Base-by-base conservation (phyloP, 1,140 invertebrate genomes). In the Chymomyza costata region DNA sequence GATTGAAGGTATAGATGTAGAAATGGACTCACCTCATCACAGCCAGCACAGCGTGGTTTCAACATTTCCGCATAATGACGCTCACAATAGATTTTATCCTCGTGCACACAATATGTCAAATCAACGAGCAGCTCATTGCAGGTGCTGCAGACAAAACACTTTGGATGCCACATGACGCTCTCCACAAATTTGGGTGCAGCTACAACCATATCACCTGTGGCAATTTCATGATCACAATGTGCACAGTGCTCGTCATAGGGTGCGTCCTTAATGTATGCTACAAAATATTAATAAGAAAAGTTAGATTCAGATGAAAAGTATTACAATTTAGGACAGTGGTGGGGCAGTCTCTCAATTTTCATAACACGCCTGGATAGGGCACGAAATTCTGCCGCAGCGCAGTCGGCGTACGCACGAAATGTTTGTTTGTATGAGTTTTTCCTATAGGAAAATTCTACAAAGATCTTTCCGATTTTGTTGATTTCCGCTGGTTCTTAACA, bases 51-150 rank as follows among this genome's bases (percentile, higher is more conserved):
- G 76, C 96, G 87, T 2, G 96, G 95, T 86, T 97, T 97, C 62
- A 97, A 87, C 74, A 94, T 90, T 86, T 98, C 95, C 10, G 95
- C 95, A 86, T 97, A 98, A 86, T 98, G 96, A 44, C 96, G 89
- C 83, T 97, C 95, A 86, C 96, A 98, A 86, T 93, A 97, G 30
- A 97, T 88, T 43, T 89, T 89, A 50, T 94, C 93, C 54, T 96
- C 93, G 82, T 94, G 90, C 35, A 94, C 91, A 83, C 96, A 98
- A 86, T 98, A 97, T 11, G 94, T 94, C 38, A 98, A 89, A 86
- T 98, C 96, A 40, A 97, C 95, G 17, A 98, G 90, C 18, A 96
- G 87, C 86, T 97, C 93, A 55, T 92, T 89, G 87, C 96, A 98
- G 28, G 91, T 90, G 38, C 88, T 88, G 86, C 96, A 98, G 35